Base-by-base conservation (phyloP, 2,113 vertebrate species). In the Tympanuchus pallidicinctus region DNA sequence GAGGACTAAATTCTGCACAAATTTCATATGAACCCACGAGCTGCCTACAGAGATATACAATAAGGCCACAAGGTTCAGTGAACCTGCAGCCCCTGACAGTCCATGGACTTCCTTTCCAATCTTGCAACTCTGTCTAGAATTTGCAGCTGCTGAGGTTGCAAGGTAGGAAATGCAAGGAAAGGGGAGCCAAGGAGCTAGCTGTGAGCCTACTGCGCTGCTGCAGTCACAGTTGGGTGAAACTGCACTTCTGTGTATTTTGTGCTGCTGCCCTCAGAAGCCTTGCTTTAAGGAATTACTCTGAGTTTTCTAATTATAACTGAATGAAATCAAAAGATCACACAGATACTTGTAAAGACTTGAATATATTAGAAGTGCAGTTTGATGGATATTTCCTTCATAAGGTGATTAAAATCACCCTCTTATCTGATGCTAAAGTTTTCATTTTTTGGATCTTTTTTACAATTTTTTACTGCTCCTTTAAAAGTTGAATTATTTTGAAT, bases 31-130 rank as follows among this genome's bases (percentile, higher is more conserved):
- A 61, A 32, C 32, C 20, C 16, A 56, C 20, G 66, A 27, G 47
- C 32, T 85, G 45, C 22, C n/a, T 60, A 1, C 3, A 43, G 19
- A 65, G 59, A 61, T 1, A 0, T 0, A 1, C 13, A 42, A 2
- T 3, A n/a, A 30, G 22, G 38, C 5, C n/a, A 22, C 11, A 4
- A 14, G n/a, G 28, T 24, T 54, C 50, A 60, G 47, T 59, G 45
- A 71, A 25, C 8, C 15, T 66, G 54, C 43, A 82, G 36, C 7
- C 30, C 57, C 4, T n/a, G 4, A 22, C 8, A 61, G 25, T 2
- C 21, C 38, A 54, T 77, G 50, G 5, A 47, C 52, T 38, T 50
- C 22, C n/a, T 71, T 32, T 54, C 34, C 47, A 36, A 25, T 81
- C 20, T 12, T 81, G 40, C 72, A 70, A 13, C 11, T 67, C 15